Conservation (phyloP, 2,113 vertebrate species). For the Gobiocypris rarus region DNA sequence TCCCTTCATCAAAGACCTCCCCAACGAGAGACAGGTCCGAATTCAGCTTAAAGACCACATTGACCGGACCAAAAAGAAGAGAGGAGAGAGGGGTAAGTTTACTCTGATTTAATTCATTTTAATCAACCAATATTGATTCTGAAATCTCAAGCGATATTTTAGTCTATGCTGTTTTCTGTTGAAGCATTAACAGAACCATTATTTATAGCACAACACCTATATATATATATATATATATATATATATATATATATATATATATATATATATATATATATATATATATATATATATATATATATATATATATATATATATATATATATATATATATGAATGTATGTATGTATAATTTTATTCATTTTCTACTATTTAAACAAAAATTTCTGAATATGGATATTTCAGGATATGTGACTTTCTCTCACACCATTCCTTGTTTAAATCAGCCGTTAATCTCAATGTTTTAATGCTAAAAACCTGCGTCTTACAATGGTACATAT, state of each 20-base stretch:
- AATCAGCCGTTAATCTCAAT: neutral
- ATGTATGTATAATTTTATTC: too few relatives aligned
- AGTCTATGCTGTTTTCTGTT: neutral
- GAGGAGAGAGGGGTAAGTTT: conserved; percentile 87
- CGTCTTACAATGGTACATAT: neutral
- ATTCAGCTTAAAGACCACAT: conserved; percentile 99
- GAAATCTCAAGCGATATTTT: neutral
- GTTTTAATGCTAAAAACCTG: neutral
- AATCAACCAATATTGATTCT: neutral
- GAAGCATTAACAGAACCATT: neutral
- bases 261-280: too few relatives aligned
- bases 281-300: too few relatives aligned
- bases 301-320: too few relatives aligned
- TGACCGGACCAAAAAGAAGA: conserved; percentile 96
- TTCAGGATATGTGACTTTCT: neutral
- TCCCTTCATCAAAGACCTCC: conserved; percentile 94
- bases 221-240: too few relatives aligned
- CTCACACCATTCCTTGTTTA: neutral
- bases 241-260: too few relatives aligned
- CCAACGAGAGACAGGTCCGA: conserved; percentile 95
- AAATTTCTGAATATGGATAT: too few relatives aligned
- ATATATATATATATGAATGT: too few relatives aligned
- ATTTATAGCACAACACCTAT: neutral
- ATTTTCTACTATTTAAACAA: too few relatives aligned
- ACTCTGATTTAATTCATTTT: too few relatives aligned